Conservation (phyloP, 2,113 vertebrate species). For the Austrofundulus limnaeus region DNA sequence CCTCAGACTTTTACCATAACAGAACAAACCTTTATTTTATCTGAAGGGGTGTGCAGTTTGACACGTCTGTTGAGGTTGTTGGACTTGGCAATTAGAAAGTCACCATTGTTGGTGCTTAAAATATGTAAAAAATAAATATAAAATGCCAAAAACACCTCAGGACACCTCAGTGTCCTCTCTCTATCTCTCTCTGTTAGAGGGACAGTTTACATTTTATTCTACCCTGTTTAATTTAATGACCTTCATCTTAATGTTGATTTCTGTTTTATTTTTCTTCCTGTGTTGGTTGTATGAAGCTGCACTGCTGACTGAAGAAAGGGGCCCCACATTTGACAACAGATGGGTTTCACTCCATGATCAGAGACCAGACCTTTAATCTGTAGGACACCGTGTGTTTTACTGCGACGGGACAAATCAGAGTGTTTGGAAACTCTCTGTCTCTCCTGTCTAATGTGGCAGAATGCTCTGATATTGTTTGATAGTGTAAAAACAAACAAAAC, state of each 20-base stretch:
- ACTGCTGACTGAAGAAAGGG: conserved; percentile 50
- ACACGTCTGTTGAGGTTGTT: conserved; percentile 45
- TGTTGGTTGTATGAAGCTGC: conserved; percentile 55
- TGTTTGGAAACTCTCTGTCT: conserved; percentile 24
- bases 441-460: conserved; percentile 16
- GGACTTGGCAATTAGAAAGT: conserved; percentile 62
- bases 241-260: conserved; percentile 47
- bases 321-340: conserved; percentile 34
- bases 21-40: conserved; percentile 54
- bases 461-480: conserved; percentile 19
- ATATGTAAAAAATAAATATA: conserved; percentile 8
- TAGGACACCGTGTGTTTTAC: conserved; percentile 14
- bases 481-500: too few species aligned
- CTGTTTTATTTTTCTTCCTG: conserved; percentile 30
- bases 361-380: conserved; percentile 26
- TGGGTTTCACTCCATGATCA: conserved; percentile 35
- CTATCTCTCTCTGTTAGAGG: conserved; percentile 47
- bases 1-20: conserved; percentile 45
- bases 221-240: conserved; percentile 60
- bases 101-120: conserved; percentile 60
- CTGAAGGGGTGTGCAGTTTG: conserved; percentile 51
- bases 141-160: conserved; percentile 75
- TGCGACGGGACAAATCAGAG: conserved; percentile 13
- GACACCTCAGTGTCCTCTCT: conserved; percentile 56
- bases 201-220: conserved; percentile 65